These are phyloP conservation scores for Crotalus tigris DNA, from an alignment of 2,113 vertebrate species.

Conservation along the genomic window DNA sequence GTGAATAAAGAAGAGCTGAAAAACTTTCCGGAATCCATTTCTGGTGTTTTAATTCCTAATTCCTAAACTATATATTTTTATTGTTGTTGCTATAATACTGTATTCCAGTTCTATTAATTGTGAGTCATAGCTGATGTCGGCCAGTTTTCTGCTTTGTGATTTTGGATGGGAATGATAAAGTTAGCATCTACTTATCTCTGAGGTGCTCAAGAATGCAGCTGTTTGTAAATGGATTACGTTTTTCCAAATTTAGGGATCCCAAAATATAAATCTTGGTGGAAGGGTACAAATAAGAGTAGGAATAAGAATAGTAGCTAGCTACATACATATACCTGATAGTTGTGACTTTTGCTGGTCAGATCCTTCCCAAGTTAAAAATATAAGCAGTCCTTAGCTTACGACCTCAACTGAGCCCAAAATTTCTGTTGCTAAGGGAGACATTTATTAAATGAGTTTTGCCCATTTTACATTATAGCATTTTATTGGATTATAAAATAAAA, in stretches of 20 bases:
- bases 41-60: not conserved
- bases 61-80: not conserved
- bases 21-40: not conserved
- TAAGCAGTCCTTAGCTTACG: not conserved
- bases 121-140: not conserved
- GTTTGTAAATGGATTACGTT: not conserved
- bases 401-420: not conserved
- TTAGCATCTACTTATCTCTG: not conserved
- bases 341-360: not conserved
- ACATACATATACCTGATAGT: not conserved
- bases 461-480: not conserved
- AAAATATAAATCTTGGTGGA: not conserved
- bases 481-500: no score
- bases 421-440: not conserved
- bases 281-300: not conserved
- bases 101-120: not conserved
- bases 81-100: not conserved
- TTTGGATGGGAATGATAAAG: not conserved
- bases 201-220: not conserved
- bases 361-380: not conserved
- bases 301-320: not conserved
- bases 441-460: not conserved
- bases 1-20: not conserved
- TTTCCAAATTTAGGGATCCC: not conserved
- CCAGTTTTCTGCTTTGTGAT: not conserved